phyloP scores from a whole-genome alignment of 2,797 vertebrate species.

The Tarsius wallacei region DNA sequence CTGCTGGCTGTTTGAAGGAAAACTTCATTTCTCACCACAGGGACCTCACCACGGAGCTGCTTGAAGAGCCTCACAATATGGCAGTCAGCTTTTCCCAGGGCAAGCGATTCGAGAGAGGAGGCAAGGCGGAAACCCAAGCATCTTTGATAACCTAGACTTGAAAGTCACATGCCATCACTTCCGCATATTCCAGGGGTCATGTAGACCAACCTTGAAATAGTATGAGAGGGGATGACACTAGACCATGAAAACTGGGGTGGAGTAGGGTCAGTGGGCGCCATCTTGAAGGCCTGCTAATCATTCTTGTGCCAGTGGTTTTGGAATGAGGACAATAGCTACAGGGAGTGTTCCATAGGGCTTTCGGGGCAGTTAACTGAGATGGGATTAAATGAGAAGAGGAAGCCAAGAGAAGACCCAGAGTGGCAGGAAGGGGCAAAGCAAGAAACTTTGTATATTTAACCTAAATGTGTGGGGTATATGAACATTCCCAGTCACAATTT shows the following conservation, averaged over 20 bases:
- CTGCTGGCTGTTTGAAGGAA: not conserved
- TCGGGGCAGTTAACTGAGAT: not conserved
- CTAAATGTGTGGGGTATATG: not conserved
- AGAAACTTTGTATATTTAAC: not conserved
- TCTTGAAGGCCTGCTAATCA: not conserved
- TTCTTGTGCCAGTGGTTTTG: not conserved
- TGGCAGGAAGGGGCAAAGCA: not conserved
- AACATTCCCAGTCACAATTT: not conserved
- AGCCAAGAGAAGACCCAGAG: not conserved
- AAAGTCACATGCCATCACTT: not conserved
- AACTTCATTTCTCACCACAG: not conserved
- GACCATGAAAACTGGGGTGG: not conserved
- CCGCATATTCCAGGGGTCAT: not conserved
- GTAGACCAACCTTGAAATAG: not conserved
- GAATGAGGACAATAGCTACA: not conserved
- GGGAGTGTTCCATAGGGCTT: not conserved
- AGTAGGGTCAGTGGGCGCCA: not conserved
- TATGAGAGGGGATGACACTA: not conserved
- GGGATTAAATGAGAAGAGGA: not conserved
- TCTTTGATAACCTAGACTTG: not conserved
- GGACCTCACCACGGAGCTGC: not conserved
- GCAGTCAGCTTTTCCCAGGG: not conserved
- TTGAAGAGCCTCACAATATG: not conserved
- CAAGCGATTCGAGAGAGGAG: not conserved
- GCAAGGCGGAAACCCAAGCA: not conserved